phyloP scores from a whole-genome alignment of 2,797 vertebrate genomes.

The Pipistrellus kuhlii region DNA sequence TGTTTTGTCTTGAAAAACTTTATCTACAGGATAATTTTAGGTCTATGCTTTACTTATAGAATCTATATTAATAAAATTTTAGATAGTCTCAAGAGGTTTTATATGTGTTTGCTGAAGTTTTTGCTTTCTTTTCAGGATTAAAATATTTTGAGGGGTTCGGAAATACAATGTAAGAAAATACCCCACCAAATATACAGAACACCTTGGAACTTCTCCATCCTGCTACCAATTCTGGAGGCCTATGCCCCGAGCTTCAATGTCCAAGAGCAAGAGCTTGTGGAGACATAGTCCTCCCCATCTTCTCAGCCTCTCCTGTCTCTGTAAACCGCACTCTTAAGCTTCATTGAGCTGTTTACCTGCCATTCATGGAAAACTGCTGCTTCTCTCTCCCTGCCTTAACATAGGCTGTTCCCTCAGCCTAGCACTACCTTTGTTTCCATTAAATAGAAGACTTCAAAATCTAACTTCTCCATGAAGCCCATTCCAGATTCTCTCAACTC shows the following conservation, averaged over 20 bases:
- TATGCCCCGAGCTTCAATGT: too few relatives aligned
- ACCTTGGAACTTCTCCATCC: not conserved
- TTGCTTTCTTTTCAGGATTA: not conserved
- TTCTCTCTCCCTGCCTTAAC: not conserved
- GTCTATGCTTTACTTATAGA: not conserved
- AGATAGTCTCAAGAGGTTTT: not conserved
- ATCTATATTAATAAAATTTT: conserved; percentile 5
- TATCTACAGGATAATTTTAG: not conserved
- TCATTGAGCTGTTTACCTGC: not conserved
- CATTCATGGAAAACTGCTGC: not conserved
- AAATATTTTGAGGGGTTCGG: not conserved
- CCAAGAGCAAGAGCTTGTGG: not conserved
- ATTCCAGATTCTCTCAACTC: not conserved
- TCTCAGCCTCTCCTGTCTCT: not conserved
- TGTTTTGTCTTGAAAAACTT: conserved; percentile 7
- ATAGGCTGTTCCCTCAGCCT: not conserved
- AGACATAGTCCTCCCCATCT: not conserved
- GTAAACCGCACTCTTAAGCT: not conserved
- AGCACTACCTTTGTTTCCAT: not conserved
- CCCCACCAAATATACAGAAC: not conserved
- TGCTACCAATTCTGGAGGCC: not conserved
- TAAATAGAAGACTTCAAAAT: not conserved
- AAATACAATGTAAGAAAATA: not conserved
- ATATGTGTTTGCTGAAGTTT: not conserved
- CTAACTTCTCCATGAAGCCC: not conserved